These are phyloP conservation scores for Iselma pallidipennis DNA, from an alignment of 2,888 invertebrate genomes.

Conservation along the genomic window DNA sequence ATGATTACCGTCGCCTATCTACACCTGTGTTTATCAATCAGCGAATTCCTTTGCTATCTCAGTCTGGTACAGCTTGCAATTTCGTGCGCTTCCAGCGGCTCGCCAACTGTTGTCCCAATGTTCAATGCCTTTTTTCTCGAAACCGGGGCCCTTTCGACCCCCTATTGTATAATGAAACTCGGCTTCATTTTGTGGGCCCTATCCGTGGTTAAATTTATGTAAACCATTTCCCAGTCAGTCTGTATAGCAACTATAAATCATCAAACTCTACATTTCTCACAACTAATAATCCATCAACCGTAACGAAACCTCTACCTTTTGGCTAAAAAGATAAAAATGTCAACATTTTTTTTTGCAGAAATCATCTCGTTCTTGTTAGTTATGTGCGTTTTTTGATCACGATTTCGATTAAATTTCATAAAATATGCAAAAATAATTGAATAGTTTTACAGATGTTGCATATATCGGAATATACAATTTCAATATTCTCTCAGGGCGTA, in stretches of 20 bases:
- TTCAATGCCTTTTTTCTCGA: too few relatives aligned
- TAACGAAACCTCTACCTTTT: background rate
- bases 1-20: too few relatives aligned
- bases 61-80: too few relatives aligned
- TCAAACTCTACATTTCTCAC: background rate
- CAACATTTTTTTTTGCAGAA: background rate
- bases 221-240: too few relatives aligned
- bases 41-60: too few relatives aligned
- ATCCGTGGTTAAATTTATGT: too few relatives aligned
- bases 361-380: slow-evolving; percentile 1
- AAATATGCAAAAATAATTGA: slow-evolving; percentile 10
- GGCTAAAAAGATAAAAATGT: slow-evolving; percentile 1
- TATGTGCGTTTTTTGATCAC: slow-evolving; percentile 1
- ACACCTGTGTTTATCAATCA: too few relatives aligned
- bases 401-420: slow-evolving; percentile 7
- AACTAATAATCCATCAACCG: background rate
- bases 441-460: slow-evolving; percentile 1
- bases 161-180: too few relatives aligned
- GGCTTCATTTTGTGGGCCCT: too few relatives aligned
- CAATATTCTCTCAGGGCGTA: background rate
- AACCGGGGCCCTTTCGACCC: too few relatives aligned
- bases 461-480: background rate
- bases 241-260: background rate
- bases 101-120: too few relatives aligned
- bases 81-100: too few relatives aligned